phyloP scores from a whole-genome alignment of 2,113 vertebrate genomes.

The Mungos mungo region DNA sequence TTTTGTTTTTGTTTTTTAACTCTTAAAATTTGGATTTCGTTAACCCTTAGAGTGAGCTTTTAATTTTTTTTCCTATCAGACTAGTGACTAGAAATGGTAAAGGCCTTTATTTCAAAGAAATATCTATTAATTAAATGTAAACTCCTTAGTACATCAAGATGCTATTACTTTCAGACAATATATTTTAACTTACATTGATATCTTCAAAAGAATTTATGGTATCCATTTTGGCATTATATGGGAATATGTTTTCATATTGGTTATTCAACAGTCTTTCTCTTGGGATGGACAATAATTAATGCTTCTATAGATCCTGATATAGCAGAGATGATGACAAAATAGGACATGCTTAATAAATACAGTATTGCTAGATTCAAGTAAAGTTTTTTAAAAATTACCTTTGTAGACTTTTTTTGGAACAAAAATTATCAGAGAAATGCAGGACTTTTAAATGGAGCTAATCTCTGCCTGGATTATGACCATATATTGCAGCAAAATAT shows the following conservation, averaged over 20 bases:
- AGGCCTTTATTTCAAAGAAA: not conserved
- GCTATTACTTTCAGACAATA: not conserved
- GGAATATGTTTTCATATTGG: not conserved
- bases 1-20: not conserved
- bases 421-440: not conserved
- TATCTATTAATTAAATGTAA: not conserved
- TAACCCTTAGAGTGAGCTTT: not conserved
- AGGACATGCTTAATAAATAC: not conserved
- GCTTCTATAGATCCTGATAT: not conserved
- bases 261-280: not conserved
- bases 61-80: not conserved
- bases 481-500: not conserved
- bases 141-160: not conserved
- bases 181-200: not conserved
- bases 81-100: not conserved
- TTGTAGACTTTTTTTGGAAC: not conserved
- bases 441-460: not conserved
- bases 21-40: not conserved
- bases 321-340: not conserved
- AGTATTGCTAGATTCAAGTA: not conserved
- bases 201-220: not conserved
- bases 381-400: not conserved
- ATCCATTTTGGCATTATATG: not conserved
- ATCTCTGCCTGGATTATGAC: not conserved
- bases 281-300: not conserved